Percentiles rank a stretch among this genome's conserved stretches.
Conservation (phyloP, 1,140 invertebrate species). For the Arctopsyche grandis region DNA sequence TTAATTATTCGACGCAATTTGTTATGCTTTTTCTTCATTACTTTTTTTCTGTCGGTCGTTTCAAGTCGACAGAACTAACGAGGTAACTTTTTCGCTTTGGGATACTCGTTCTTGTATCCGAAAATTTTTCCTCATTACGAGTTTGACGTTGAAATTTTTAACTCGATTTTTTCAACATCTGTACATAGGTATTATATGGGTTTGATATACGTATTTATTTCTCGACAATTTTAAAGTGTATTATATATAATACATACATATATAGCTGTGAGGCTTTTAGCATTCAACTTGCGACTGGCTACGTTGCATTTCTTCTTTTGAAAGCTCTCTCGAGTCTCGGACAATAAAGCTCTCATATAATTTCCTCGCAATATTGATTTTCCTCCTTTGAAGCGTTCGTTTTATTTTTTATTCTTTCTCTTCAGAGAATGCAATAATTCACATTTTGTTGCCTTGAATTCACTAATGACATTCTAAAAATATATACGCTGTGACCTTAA, state of each 20-base stretch:
- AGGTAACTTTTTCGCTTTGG: constrained; percentile 9
- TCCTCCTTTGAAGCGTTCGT: not conserved
- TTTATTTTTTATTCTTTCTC: not conserved
- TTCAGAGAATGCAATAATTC: not conserved
- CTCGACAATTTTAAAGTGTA: no score
- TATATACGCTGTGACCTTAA: not conserved
- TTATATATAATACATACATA: no score
- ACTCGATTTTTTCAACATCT: no score
- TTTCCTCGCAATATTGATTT: not conserved
- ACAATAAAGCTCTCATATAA: not conserved
- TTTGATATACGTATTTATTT: no score
- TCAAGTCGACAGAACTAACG: not conserved
- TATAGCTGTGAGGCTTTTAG: not conserved
- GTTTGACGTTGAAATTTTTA: no score
- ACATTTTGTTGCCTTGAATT: not conserved
- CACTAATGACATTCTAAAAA: not conserved
- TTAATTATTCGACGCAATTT: no score
- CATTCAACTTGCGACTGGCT: not conserved
- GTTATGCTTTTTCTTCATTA: no score
- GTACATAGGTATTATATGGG: no score
- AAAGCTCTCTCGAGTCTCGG: not conserved
- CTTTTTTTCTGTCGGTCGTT: not conserved
- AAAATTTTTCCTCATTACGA: constrained; percentile 13
- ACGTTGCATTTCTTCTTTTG: not conserved
- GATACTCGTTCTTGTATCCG: not conserved